Conservation (phyloP, 2,888 invertebrate genomes). For the Mechanitis messenoides region DNA sequence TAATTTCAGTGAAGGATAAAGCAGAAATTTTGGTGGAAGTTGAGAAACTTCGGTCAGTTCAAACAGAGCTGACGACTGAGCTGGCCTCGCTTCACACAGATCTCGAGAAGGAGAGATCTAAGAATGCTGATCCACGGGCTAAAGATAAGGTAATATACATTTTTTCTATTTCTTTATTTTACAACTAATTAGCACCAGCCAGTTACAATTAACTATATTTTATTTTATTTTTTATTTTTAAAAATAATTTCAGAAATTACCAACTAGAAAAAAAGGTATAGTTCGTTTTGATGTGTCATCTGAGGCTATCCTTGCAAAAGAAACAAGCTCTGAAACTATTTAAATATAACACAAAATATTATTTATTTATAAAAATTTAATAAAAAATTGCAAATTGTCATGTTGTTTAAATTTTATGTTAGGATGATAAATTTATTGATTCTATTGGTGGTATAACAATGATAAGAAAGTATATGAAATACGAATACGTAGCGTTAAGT, state of each 20-base stretch:
- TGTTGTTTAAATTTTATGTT: slow-evolving; percentile 11
- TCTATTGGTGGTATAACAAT: too few relatives aligned
- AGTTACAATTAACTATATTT: background rate
- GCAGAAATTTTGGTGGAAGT: slow-evolving; percentile 84
- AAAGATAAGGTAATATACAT: slow-evolving; percentile 64
- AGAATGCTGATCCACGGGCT: slow-evolving; percentile 74
- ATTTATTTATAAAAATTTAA: slow-evolving; percentile 5
- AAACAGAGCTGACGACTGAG: slow-evolving; percentile 84
- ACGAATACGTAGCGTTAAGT: too few relatives aligned
- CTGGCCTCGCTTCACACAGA: slow-evolving; percentile 81
- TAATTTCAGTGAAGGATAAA: slow-evolving; percentile 85
- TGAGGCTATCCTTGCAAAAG: slow-evolving; percentile 56
- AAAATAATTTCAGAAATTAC: slow-evolving; percentile 53
- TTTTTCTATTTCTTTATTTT: slow-evolving; percentile 13
- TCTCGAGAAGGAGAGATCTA: slow-evolving; percentile 86
- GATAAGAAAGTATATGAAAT: too few relatives aligned
- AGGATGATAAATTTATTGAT: too few relatives aligned
- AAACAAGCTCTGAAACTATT: slow-evolving; percentile 46
- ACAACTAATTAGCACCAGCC: background rate
- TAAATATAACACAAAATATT: slow-evolving; percentile 14
- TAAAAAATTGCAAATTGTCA: slow-evolving; percentile 10
- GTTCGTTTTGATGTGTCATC: slow-evolving; percentile 63
- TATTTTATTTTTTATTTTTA: slow-evolving; percentile 8
- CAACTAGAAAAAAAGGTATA: slow-evolving; percentile 63
- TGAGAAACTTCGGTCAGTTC: slow-evolving; percentile 81